phyloP scores from a whole-genome alignment of 2,113 vertebrate species.

The Trinectes maculatus region DNA sequence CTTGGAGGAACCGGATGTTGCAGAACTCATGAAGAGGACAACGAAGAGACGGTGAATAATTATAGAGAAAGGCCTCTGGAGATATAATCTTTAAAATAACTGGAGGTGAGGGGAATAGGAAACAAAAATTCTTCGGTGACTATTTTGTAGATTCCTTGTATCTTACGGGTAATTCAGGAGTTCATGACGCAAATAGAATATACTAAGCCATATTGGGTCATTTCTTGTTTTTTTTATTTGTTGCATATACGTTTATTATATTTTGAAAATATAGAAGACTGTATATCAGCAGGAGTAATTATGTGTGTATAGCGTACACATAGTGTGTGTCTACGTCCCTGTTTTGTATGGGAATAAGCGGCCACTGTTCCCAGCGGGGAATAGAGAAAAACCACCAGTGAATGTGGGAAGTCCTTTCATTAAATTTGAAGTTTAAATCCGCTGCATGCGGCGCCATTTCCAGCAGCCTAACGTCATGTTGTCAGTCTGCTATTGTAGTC shows the following conservation, averaged over 20 bases:
- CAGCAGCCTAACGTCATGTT: conserved; percentile 54
- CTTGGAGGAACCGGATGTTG: conserved; percentile 17
- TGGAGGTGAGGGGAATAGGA: conserved; percentile 15
- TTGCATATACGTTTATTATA: conserved; percentile 19
- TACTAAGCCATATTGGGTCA: conserved; percentile 39
- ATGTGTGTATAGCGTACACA: conserved; percentile 6
- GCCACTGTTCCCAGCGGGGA: conserved; percentile 50
- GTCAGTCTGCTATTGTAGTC: conserved; percentile 68
- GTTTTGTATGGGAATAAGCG: conserved; percentile 47
- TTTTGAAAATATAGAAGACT: conserved; percentile 14
- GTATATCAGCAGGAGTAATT: conserved; percentile 20
- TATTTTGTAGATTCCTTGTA: conserved; percentile 27
- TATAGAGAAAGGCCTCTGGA: conserved; percentile 21
- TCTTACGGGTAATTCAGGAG: conserved; percentile 20
- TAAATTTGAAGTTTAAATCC: conserved; percentile 70
- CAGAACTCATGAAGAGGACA: conserved; percentile 21
- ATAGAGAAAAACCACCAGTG: conserved; percentile 43
- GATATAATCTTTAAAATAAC: conserved; percentile 52
- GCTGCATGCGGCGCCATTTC: conserved; percentile 48
- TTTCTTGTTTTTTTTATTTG: not conserved
- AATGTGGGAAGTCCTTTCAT: conserved; percentile 65
- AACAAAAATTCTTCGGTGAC: conserved; percentile 20
- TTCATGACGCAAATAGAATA: conserved; percentile 7
- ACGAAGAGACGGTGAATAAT: conserved; percentile 42
- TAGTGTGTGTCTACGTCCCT: conserved; percentile 13